Base-by-base conservation (phyloP, 2,113 vertebrate species). In the Fulmarus glacialis region DNA sequence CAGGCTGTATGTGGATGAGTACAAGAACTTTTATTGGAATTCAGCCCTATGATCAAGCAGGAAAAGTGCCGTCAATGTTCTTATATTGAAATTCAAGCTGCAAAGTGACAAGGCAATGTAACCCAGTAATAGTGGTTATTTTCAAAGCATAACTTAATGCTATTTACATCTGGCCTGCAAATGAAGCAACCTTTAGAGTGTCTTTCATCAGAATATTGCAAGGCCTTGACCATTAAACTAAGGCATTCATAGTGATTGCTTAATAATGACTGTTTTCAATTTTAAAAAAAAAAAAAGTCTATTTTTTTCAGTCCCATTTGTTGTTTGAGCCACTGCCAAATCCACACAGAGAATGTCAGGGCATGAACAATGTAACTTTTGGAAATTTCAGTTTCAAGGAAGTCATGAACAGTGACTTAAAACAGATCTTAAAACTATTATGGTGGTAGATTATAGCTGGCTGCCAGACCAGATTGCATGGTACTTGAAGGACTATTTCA, bases 1-100 rank as follows among this genome's bases (percentile, higher is more conserved):
- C 21, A 68, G 38, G 21, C 45, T 81, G 10, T 32, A 13, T 0
- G 0, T 53, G 16, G 6, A 9, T 11, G 8, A 43, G 4, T 66
- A 45, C 15, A 52, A 50, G 2, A 80, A 67, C 8, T 70, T 82
- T 43, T 48, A 52, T 7, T 86, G 62, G 27, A 80, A 80, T 68
- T 64, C 8, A 66, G 38, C 4, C 32, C 36, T 72, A 15, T 68
- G 32, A 40, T 79, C 21, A 79, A 63, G 43, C 32, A 74, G 34
- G 23, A 59, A 66, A 62, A 80, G 9, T 77, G 11, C 15, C 3
- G 4, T 53, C 40, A 45, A 3, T 53, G 11, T 82, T 90, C 53
- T 72, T 68, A 12, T 34, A n/a, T 29, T 79, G 42, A 83, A 74
- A 85, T 1, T 0, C 12, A n/a, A 87, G 64, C 12, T 84, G 9